Evolutionary conservation across 2,888 invertebrate species (phyloP), one percentile per base, ranked within the genome.

Genomic region (Copidosoma aretas): DNA sequence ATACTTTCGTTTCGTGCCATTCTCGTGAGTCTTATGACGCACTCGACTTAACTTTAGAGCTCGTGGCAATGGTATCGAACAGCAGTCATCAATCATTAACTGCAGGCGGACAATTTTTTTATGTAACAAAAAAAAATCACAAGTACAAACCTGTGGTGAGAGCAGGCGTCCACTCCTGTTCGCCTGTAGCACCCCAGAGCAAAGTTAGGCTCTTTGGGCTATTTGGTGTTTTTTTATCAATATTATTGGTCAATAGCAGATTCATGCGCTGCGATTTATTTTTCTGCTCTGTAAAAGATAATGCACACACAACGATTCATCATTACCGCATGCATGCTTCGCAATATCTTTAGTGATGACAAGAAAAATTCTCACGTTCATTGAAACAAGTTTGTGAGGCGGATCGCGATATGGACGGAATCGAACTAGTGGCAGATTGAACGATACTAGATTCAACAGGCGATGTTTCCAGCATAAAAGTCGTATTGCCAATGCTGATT

Each of bases 151-250:
- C 97, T 86, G 97, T 97, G 3, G 96, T 97, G 69, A 97, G 87
- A 39, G 95, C 95, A 0, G 97, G 96, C 1, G 96, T 96, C 97
- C 97, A 97, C 82, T 97, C 96, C 83, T 97, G 97, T 83, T 97
- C 97, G 49, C 97, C 97, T 0, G 97, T 97, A 4, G 95, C 95
- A 25, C 97, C 97, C 96, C 97, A 97, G 58, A 95, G 86, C 43
- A 93, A 85, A 0, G 93, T 92, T 60, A 92, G 86, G 76, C 86
- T 87, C 77, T 87, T 88, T 22, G 74, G 71, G 73, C 80, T 73
- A 12, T 46, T 17, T 70, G 76, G 73, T 58, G 67, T 70, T 64
- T 77, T 78, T 69, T 84, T 84, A 59, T 84, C 84, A 12, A 77
- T 69, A 57, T 79, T 81, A 73, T 81, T 82, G n/a, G 69, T 72